phyloP scores from a whole-genome alignment of 1,140 invertebrate species.

The Cydia strobilella region DNA sequence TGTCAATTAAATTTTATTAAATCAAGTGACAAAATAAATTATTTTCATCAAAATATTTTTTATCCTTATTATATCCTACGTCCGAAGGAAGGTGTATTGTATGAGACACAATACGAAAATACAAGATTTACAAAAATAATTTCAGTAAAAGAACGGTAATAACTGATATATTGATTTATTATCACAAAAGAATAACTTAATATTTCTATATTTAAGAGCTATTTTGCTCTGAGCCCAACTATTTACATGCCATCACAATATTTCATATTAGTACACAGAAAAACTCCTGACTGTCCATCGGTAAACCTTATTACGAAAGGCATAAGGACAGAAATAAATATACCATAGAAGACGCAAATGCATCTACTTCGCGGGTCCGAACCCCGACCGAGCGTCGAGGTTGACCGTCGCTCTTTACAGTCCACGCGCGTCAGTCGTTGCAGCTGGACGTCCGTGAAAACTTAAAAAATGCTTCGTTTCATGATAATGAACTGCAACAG shows the following conservation, averaged over 20 bases:
- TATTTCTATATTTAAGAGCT: constrained; percentile 55
- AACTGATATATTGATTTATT: constrained; percentile 59
- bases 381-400: no score
- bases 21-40: neutral
- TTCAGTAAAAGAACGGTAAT: constrained; percentile 37
- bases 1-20: constrained; percentile 2
- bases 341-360: no score
- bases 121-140: constrained; percentile 14
- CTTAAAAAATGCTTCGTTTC: no score
- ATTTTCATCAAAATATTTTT: neutral
- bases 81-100: neutral
- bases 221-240: constrained; percentile 39
- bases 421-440: no score
- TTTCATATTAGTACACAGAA: no score
- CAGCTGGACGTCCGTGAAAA: no score
- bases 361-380: no score
- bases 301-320: no score
- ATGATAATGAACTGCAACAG: no score
- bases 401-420: no score
- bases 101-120: constrained; percentile 8
- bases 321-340: no score
- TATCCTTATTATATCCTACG: neutral
- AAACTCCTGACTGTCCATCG: no score
- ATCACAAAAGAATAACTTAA: constrained; percentile 67
- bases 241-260: neutral